A percentile compares a stretch with the other conserved stretches of the same genome.
Evolutionary conservation across 1,140 invertebrate genomes (phyloP).

Genomic region (Mercenaria mercenaria): DNA sequence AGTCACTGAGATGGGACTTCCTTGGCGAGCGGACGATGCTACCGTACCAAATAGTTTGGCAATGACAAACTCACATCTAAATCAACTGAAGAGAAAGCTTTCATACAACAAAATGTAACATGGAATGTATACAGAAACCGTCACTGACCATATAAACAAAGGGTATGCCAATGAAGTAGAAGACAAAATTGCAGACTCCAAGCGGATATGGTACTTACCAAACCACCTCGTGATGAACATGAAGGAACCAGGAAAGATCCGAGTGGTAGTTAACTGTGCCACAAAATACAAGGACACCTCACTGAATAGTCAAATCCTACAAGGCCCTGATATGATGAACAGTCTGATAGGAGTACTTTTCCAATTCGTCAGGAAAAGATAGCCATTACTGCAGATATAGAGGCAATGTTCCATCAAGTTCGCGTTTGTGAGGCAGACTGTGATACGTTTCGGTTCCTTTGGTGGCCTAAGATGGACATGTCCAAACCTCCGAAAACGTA

Average conservation of each 20-base stretch:
- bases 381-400: conserved; percentile 62
- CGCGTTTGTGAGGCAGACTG: background rate
- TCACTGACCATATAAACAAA: background rate
- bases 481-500: too few relatives aligned
- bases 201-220: too few relatives aligned
- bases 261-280: conserved; percentile 58
- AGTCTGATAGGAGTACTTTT: conserved; percentile 63
- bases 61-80: background rate
- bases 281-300: too few relatives aligned
- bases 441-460: conserved; percentile 57
- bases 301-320: too few relatives aligned
- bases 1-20: background rate
- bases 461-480: conserved; percentile 46
- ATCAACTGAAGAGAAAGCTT: conserved; percentile 3
- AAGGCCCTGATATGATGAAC: too few relatives aligned
- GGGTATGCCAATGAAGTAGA: background rate
- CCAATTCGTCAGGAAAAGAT: conserved; percentile 59
- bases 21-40: background rate
- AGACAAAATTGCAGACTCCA: too few relatives aligned
- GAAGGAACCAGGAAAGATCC: conserved; percentile 32
- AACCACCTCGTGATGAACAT: conserved; percentile 5
- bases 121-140: background rate
- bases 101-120: background rate
- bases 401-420: too few relatives aligned
- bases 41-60: background rate